These are phyloP conservation scores for Tachuris rubrigastra DNA, from an alignment of 2,113 vertebrate species.

Conservation along the genomic window DNA sequence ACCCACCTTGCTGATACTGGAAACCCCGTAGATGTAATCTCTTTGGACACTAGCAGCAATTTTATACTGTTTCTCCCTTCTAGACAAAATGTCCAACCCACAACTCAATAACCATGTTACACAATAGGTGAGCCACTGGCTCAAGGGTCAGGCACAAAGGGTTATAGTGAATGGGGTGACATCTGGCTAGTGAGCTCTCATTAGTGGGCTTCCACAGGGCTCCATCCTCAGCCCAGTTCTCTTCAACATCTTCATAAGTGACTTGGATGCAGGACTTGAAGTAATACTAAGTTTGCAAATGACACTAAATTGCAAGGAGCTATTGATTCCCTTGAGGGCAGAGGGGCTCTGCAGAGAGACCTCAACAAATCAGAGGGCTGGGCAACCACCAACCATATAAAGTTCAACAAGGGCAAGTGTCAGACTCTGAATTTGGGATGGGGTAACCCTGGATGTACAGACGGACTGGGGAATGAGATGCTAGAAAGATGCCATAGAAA, in stretches of 20 bases:
- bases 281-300: background rate
- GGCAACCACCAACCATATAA: rapidly evolving
- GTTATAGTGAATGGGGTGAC: background rate
- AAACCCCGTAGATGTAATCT: background rate
- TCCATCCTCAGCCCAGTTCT: background rate
- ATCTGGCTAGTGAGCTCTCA: background rate
- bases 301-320: background rate
- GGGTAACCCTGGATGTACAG: rapidly evolving
- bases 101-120: background rate
- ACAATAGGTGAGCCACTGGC: background rate
- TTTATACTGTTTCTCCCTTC: background rate
- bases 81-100: background rate
- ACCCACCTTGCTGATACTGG: background rate
- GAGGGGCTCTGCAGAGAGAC: background rate
- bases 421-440: background rate
- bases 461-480: background rate
- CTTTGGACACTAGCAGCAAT: background rate
- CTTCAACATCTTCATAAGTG: background rate
- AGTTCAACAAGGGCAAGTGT: background rate
- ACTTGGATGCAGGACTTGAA: background rate
- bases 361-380: rapidly evolving
- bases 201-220: background rate
- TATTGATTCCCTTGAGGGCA: rapidly evolving
- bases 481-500: background rate
- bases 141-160: background rate